Base-by-base conservation (phyloP, 2,797 vertebrate species). In the Cichlasoma orientale region DNA sequence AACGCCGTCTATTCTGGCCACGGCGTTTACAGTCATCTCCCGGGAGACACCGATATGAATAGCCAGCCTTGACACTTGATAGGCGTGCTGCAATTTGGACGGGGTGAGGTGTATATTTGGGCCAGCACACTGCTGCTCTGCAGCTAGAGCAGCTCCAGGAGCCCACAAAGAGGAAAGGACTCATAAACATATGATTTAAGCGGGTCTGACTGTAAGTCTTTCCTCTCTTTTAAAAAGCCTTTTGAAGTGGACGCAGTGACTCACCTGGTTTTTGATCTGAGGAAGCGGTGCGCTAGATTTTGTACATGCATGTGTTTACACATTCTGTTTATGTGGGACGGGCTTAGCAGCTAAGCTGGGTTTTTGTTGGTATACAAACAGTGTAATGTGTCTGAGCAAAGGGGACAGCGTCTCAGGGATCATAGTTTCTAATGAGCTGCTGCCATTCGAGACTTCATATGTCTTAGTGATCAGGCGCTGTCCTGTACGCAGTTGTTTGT, bases 11-110 rank as follows among this genome's bases (percentile, higher is more conserved):
- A 86, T 89, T 90, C 88, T 55, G 79, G 85, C 85, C 54, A 10
- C 53, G 52, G 69, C 79, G 80, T 90, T 92, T 92, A 82, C 80
- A 73, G 80, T 80, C 88, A 14, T 94, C 92, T 73, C 92, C 89
- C 71, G 57, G 93, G 94, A 82, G 87, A 94, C 82, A 3, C 73
- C 80, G 94, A 94, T 95, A 96, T 95, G 94, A 96, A 95, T 96
- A 95, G 94, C 94, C 81, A 75, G 77, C 59, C 75, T 33, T 86
- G 95, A 95, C 89, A 96, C 90, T 75, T 14, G 95, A 96, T 95
- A 92, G 80, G 82, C 76, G 53, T 44, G 1, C 88, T 88, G 87
- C 84, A 84, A 82, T 56, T 68, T 79, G 92, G 88, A 88, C 70
- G 14, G 86, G 79, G 75, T 21, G 80, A 80, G 89, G 74, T 84